Evolutionary conservation across 2,797 vertebrate genomes (phyloP).

Genomic region (Eutrigla gurnardus): DNA sequence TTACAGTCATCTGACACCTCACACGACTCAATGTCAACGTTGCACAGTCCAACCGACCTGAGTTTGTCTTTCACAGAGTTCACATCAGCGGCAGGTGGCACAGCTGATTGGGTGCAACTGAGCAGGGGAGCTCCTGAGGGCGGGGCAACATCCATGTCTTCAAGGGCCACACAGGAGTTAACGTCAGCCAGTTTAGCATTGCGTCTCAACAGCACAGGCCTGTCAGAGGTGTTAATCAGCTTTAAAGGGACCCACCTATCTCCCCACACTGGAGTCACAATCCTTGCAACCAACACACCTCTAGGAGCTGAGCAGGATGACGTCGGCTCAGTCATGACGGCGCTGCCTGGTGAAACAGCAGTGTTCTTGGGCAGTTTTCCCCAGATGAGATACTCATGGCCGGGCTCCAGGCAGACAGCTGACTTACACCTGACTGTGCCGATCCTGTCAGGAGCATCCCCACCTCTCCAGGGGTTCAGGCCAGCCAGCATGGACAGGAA

Average conservation of each 20-base stretch:
- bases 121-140: too few species aligned
- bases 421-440: constrained; percentile 42
- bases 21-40: constrained; percentile 4
- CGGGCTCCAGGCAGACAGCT: constrained; percentile 34
- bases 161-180: too few species aligned
- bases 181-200: constrained; percentile 46
- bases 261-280: constrained; percentile 29
- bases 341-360: constrained; percentile 35
- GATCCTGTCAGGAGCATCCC: constrained; percentile 12
- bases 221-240: constrained; percentile 22
- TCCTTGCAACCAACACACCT: constrained; percentile 19
- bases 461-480: constrained; percentile 31
- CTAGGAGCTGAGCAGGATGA: constrained; percentile 28
- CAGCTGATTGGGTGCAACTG: neutral
- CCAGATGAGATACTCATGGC: constrained; percentile 35
- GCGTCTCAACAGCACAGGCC: constrained; percentile 5
- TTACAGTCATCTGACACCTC: neutral
- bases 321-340: constrained; percentile 33
- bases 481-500: constrained; percentile 31
- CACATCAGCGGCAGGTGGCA: neutral
- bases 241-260: constrained; percentile 40
- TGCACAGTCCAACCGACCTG: neutral
- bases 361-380: constrained; percentile 7
- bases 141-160: too few species aligned
- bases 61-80: neutral